Percentiles rank a stretch among this genome's conserved stretches.
These are phyloP conservation scores for Delphinapterus leucas DNA, from an alignment of 2,113 vertebrate species.

Conservation along the genomic window DNA sequence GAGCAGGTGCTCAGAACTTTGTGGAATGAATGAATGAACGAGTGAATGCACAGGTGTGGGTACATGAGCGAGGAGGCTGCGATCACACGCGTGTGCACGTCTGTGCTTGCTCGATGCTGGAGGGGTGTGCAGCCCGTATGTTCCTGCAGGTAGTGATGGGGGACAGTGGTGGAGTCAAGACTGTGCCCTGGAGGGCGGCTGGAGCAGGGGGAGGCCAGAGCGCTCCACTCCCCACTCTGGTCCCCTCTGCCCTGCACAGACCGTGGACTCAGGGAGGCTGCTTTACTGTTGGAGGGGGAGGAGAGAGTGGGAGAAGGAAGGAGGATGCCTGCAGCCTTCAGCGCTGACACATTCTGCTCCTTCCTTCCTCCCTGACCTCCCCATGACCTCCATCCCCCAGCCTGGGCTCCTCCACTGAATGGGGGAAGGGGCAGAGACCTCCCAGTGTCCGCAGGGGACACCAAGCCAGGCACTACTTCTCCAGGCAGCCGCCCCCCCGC, in stretches of 20 bases:
- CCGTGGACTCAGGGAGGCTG: neutral
- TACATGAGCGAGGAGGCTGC: neutral
- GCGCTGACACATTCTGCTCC: neutral
- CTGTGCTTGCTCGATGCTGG: rapidly evolving
- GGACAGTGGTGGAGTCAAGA: neutral
- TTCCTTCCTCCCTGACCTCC: neutral
- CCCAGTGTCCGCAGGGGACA: neutral
- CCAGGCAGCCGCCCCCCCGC: rapidly evolving
- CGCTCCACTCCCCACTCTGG: rapidly evolving
- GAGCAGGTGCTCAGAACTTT: neutral
- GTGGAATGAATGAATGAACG: neutral
- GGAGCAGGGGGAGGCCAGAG: neutral
- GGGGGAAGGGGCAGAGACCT: neutral
- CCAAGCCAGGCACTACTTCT: neutral
- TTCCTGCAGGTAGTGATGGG: neutral
- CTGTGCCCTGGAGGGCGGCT: neutral
- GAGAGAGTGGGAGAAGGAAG: neutral
- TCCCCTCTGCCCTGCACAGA: neutral
- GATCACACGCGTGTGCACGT: rapidly evolving
- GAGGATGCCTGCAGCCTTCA: neutral
- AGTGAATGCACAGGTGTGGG: neutral
- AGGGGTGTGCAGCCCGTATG: rapidly evolving
- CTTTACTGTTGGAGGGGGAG: neutral
- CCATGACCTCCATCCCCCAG: neutral
- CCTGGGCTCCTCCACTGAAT: neutral